Base-by-base conservation (phyloP, 1,140 invertebrate genomes). In the Lanistes nyassanus region DNA sequence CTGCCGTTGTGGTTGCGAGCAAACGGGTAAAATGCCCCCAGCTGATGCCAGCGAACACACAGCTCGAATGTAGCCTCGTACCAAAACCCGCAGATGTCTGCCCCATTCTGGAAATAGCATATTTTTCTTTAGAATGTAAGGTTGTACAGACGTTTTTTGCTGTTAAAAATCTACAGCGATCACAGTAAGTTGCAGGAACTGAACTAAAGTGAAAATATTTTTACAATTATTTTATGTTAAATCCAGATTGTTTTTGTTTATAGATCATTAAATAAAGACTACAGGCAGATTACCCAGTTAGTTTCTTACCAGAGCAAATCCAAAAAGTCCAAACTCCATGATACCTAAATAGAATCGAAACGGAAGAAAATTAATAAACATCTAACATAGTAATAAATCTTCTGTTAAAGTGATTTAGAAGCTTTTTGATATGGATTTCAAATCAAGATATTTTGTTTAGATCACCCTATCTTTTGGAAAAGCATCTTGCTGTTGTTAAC, bases 251-350 rank as follows among this genome's bases (percentile, higher is more conserved):
- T 47, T 1, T 47, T 47, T 13, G 9, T 47, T 47, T 47, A 47
- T 6, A 47, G 2, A 1, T 13, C 5, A 47, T 13, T 47, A 47
- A 47, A 47, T 3, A 16, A 47, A 47, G 19, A 47, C 42, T 16
- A 13, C 19, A 3, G n/a, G n/a, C n/a, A n/a, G n/a, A n/a, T n/a
- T n/a, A n/a, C n/a, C n/a, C n/a, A 47, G 19, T 1, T 47, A 1
- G 42, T 4, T n/a, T 78, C 83, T 80, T 78, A 85, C 87, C 77
- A 89, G 81, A 6, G 90, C 82, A 55, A 91, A 92, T 69, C 96
- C 96, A 89, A 95, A 97, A 67, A 97, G 87, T 81, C 93, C 94
- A 88, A 94, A 95, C 81, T 92, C 93, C 29, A 97, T 76, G 58
- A 84, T 87, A 36, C 89, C 91, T 83, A 74, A n/a, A 34, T 13